These are phyloP conservation scores for Rhineura floridana DNA, from an alignment of 2,113 vertebrate species.

Conservation along the genomic window DNA sequence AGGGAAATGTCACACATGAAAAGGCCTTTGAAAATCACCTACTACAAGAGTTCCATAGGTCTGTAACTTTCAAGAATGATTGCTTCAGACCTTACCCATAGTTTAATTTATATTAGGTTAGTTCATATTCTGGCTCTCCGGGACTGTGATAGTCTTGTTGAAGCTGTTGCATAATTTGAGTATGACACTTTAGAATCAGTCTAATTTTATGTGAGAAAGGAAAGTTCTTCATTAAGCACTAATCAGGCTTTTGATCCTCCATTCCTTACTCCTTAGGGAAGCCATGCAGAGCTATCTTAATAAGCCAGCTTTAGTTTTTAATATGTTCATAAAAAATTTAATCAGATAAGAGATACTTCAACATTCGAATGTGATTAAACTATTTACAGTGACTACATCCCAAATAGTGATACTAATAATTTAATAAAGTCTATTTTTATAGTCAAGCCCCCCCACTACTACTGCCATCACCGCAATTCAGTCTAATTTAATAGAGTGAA, in stretches of 20 bases:
- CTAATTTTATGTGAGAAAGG: slow-evolving; percentile 55
- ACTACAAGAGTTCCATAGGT: not conserved
- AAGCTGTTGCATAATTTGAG: slow-evolving; percentile 37
- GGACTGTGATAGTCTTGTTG: slow-evolving; percentile 33
- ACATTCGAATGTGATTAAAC: slow-evolving; percentile 45
- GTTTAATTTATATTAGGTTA: not conserved
- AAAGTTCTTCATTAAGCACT: slow-evolving; percentile 55
- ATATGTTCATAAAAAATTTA: slow-evolving; percentile 31
- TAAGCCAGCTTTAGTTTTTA: slow-evolving; percentile 44
- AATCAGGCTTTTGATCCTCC: slow-evolving; percentile 47
- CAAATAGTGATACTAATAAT: slow-evolving; percentile 37
- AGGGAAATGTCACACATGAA: not conserved
- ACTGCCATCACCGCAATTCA: too few relatives aligned
- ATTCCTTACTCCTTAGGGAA: slow-evolving; percentile 37
- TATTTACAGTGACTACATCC: slow-evolving; percentile 52
- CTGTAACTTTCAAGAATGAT: not conserved
- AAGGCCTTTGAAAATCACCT: not conserved
- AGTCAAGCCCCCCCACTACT: not conserved
- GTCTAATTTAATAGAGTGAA: slow-evolving; percentile 31
- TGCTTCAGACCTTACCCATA: not conserved
- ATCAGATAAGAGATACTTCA: slow-evolving; percentile 47
- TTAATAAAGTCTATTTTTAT: slow-evolving; percentile 25
- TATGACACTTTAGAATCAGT: slow-evolving; percentile 43
- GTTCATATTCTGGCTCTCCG: slow-evolving; percentile 18
- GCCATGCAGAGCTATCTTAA: slow-evolving; percentile 25